A percentile compares a stretch with the other conserved stretches of the same genome.
These are phyloP conservation scores for Muscidifurax raptorellus DNA, from an alignment of 1,140 invertebrate genomes.

Conservation along the genomic window DNA sequence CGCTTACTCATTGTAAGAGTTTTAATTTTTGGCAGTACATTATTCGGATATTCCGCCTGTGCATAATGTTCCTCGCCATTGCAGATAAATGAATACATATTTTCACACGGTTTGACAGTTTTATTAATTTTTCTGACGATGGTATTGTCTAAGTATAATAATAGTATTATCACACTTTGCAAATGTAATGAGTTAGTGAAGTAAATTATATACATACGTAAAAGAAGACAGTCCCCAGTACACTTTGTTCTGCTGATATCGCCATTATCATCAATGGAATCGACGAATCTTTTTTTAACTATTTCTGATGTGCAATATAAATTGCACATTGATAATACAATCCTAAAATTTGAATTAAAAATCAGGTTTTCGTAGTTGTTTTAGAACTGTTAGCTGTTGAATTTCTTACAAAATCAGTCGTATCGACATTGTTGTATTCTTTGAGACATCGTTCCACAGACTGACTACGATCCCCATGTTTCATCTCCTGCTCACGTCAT, in stretches of 20 bases:
- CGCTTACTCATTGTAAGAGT: neutral
- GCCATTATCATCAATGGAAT: neutral
- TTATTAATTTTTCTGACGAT: neutral
- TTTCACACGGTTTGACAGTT: neutral
- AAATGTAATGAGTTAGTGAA: neutral
- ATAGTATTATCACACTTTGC: neutral
- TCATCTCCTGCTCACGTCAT: neutral
- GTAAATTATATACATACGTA: neutral
- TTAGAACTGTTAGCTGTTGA: neutral
- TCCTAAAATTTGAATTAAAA: neutral
- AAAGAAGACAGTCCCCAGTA: neutral
- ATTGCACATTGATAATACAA: neutral
- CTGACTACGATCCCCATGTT: neutral
- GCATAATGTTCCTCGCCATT: neutral
- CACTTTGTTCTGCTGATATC: neutral
- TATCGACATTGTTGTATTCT: neutral
- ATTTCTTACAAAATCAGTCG: neutral
- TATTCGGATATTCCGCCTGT: neutral
- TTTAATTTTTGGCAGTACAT: neutral
- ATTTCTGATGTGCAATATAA: neutral
- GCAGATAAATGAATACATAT: conserved; percentile 1
- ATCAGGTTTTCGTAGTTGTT: neutral
- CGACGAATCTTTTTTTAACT: neutral
- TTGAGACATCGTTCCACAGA: neutral
- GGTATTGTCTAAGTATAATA: neutral